Percentiles rank a stretch among this genome's conserved stretches.
These are phyloP conservation scores for Danio albolineatus DNA, from an alignment of 2,797 vertebrate genomes.

Conservation along the genomic window DNA sequence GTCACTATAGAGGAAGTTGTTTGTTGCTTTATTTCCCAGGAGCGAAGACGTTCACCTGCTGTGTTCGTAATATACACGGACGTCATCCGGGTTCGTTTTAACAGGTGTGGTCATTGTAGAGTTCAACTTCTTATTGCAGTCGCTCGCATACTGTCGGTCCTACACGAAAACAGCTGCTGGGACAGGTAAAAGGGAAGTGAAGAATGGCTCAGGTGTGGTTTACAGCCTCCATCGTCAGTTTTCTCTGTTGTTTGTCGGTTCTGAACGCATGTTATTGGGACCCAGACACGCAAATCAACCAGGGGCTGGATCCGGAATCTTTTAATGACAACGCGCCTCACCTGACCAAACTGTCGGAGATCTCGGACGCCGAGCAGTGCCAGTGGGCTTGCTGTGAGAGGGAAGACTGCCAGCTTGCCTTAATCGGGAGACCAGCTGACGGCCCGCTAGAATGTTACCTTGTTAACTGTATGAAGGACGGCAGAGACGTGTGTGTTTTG, in stretches of 20 bases:
- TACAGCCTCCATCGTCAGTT: background rate
- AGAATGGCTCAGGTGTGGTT: constrained; percentile 50
- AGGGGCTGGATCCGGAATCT: background rate
- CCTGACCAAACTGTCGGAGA: background rate
- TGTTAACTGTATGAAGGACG: constrained; percentile 53
- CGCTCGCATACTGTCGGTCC: background rate
- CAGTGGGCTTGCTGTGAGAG: constrained; percentile 58
- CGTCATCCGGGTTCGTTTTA: background rate
- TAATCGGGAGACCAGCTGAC: constrained; percentile 52
- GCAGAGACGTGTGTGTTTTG: constrained; percentile 56
- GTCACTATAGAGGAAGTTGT: constrained; percentile 63
- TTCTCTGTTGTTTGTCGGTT: constrained; percentile 40
- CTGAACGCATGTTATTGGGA: constrained; percentile 64
- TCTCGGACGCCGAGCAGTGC: constrained; percentile 49
- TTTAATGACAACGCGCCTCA: background rate
- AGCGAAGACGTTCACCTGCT: constrained; percentile 10
- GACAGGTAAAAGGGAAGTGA: constrained; percentile 4
- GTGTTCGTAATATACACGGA: background rate
- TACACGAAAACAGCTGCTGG: background rate
- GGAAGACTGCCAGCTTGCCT: constrained; percentile 61
- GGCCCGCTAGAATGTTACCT: constrained; percentile 58
- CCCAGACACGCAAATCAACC: background rate
- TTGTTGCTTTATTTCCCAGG: background rate
- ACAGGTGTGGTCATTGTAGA: background rate
- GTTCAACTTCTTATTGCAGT: background rate